Evolutionary conservation across 2,797 vertebrate genomes (phyloP).

Genomic region (Hydrocynus forskahlii): DNA sequence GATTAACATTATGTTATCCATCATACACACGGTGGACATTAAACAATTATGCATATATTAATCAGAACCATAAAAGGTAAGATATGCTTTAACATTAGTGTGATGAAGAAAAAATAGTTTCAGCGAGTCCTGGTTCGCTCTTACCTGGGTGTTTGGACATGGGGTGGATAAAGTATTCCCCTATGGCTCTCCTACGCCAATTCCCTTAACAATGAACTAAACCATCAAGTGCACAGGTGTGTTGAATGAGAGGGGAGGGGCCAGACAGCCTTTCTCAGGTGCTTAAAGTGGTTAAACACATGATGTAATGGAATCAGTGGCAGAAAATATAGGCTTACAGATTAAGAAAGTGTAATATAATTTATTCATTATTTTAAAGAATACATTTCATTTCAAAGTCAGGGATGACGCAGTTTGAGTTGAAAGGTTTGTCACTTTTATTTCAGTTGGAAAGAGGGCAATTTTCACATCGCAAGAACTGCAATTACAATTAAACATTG

Average conservation of each 20-base stretch:
- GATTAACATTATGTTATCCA: not conserved
- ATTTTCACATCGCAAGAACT: too few relatives aligned
- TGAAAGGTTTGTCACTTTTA: too few relatives aligned
- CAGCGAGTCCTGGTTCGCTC: conserved; percentile 38
- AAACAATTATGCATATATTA: too few relatives aligned
- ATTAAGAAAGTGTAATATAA: too few relatives aligned
- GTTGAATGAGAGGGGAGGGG: conserved; percentile 56
- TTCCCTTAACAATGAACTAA: conserved; percentile 31
- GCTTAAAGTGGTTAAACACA: not conserved
- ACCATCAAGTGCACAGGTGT: conserved; percentile 55
- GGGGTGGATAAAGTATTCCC: conserved; percentile 16
- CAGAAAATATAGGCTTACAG: too few relatives aligned
- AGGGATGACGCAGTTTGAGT: too few relatives aligned
- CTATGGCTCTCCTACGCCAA: conserved; percentile 47
- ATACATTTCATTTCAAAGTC: too few relatives aligned
- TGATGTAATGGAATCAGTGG: not conserved
- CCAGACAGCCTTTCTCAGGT: conserved; percentile 30
- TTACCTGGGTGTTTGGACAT: conserved; percentile 61
- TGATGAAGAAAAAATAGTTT: not conserved
- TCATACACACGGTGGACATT: not conserved
- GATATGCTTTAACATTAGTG: not conserved
- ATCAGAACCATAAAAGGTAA: not conserved
- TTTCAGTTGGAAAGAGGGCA: too few relatives aligned
- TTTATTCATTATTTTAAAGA: too few relatives aligned
- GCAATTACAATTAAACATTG: too few relatives aligned